Conservation (phyloP, 2,797 vertebrate genomes). For the Geotrypetes seraphini region DNA sequence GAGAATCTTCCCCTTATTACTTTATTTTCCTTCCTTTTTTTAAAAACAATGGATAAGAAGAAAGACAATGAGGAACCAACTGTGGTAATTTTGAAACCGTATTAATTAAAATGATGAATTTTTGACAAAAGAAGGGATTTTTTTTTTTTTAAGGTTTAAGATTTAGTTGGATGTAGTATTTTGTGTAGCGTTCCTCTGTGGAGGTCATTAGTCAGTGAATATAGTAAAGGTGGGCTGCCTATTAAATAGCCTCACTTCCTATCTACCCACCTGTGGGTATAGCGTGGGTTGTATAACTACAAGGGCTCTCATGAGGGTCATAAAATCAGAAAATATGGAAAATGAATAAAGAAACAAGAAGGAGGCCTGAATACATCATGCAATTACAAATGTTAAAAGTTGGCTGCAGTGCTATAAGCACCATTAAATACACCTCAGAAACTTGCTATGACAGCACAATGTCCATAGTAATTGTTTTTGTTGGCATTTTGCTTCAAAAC, state of each 20-base stretch:
- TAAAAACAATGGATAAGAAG: no score
- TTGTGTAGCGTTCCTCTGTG: slow-evolving; percentile 34
- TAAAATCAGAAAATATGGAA: slow-evolving; percentile 50
- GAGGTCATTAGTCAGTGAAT: slow-evolving; percentile 36
- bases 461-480: slow-evolving; percentile 73
- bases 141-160: no score
- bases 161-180: slow-evolving; percentile 28
- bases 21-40: no score
- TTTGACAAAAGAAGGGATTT: slow-evolving; percentile 28
- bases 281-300: slow-evolving; percentile 40
- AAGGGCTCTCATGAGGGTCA: slow-evolving; percentile 26
- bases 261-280: slow-evolving; percentile 41
- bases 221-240: slow-evolving; percentile 34
- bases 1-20: no score
- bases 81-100: slow-evolving; percentile 16
- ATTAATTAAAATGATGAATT: slow-evolving; percentile 26
- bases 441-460: slow-evolving; percentile 67
- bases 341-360: slow-evolving; percentile 43
- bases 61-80: no score
- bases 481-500: slow-evolving; percentile 74
- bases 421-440: slow-evolving; percentile 64
- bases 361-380: slow-evolving; percentile 11
- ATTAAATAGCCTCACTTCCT: slow-evolving; percentile 42
- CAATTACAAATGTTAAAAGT: slow-evolving; percentile 28
- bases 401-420: slow-evolving; percentile 22